Percentiles rank a stretch among this genome's conserved stretches.
phyloP scores from a whole-genome alignment of 37 sponge, comb jelly and placozoan species.

The Chondrosia reniformis region DNA sequence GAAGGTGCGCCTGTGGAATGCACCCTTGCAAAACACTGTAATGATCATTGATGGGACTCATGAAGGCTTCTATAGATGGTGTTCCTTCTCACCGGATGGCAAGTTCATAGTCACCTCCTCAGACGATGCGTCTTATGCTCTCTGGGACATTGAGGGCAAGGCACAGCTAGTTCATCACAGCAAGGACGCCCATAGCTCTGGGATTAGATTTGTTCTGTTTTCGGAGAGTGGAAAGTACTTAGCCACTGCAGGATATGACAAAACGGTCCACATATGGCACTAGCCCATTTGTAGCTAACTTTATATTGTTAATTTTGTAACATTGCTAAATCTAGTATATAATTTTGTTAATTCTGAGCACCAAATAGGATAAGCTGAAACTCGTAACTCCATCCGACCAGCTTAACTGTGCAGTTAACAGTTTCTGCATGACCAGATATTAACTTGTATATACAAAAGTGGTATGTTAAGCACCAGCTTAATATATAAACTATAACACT shows the following conservation, averaged over 20 bases:
- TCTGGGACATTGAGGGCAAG: constrained; percentile 42
- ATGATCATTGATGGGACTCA: constrained; percentile 61
- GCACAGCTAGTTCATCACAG: constrained; percentile 31
- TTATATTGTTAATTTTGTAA: no score
- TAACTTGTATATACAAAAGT: no score
- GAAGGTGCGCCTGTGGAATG: constrained; percentile 74
- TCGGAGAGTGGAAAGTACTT: constrained; percentile 54
- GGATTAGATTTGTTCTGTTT: constrained; percentile 58
- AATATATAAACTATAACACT: no score
- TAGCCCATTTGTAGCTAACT: no score
- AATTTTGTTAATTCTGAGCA: no score
- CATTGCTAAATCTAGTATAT: no score
- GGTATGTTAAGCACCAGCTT: no score
- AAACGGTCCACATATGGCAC: constrained; percentile 57
- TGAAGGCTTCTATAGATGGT: constrained; percentile 39
- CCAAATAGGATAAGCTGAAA: no score
- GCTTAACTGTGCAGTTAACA: no score
- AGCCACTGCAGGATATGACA: constrained; percentile 60
- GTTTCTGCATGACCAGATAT: no score
- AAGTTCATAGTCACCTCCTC: constrained; percentile 57
- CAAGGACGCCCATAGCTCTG: constrained; percentile 60
- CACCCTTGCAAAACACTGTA: constrained; percentile 32
- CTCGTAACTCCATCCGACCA: no score
- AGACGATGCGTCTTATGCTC: constrained; percentile 54
- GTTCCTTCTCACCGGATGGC: constrained; percentile 69